Evolutionary conservation across 1,140 invertebrate species (phyloP), one percentile per base, ranked within the genome.

Genomic region (Danaus melanippus): DNA sequence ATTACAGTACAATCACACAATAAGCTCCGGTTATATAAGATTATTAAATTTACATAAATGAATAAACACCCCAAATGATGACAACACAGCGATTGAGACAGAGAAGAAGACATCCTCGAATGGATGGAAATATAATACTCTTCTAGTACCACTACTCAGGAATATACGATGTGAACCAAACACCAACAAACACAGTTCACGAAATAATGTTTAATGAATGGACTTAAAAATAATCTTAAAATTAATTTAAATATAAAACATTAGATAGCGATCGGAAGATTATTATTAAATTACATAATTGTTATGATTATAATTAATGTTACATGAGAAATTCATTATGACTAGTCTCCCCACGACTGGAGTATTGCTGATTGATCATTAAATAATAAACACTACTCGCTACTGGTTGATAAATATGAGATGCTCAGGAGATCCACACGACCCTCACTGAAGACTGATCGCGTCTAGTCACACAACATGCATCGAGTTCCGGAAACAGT

Each of bases 251-350:
- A 45, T 50, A 60, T 51, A 51, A 64, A 53, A 58, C 52, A 59
- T 55, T 43, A 64, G 45, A 57, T 51, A 54, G 50, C 42, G 46
- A 57, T 53, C 50, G 52, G 41, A 57, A 50, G 43, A 46, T 47
- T 39, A 51, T 53, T 12, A 44, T 51, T 45, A 50, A 47, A 46
- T 50, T 42, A 60, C 45, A 63, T 56, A 43, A 50, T 66, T 57
- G 67, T 71, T 58, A 74, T 68, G 66, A 74, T 78, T 72, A 66
- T 63, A 65, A 71, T 75, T 69, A 53, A 60, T 56, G 63, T 67
- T 72, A 72, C 52, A 71, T 74, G 75, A 64, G 62, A 71, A 77
- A 76, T 74, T 77, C 69, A 77, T 74, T 85, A 84, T 86, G 83
- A 86, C 83, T 86, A 84, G 83, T 67, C 66, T 72, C 74, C 69